A percentile compares a stretch with the other conserved stretches of the same genome.
These are phyloP conservation scores for Agriopis leucophaearia DNA, from an alignment of 2,888 invertebrate genomes.

Conservation along the genomic window DNA sequence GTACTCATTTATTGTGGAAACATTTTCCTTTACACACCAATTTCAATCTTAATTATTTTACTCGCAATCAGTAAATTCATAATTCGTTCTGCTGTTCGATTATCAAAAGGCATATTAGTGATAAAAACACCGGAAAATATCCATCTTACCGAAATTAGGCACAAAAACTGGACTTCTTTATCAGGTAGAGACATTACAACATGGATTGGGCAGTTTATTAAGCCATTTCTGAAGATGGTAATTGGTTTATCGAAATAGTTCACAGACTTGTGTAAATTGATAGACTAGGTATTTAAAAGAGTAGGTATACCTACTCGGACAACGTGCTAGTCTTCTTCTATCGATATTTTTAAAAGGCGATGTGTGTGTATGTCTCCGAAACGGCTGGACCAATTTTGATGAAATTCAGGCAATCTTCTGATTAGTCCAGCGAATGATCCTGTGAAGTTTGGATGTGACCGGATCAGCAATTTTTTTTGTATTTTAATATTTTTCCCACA, in stretches of 20 bases:
- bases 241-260: constrained; percentile 22
- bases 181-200: constrained; percentile 4
- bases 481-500: too few species aligned
- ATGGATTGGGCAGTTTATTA: constrained; percentile 12
- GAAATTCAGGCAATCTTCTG: too few species aligned
- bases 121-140: constrained; percentile 23
- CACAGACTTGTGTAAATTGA: constrained; percentile 8
- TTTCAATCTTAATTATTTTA: constrained; percentile 3
- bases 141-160: constrained; percentile 12
- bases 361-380: too few species aligned
- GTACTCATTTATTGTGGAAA: background rate
- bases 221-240: constrained; percentile 14
- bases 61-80: constrained; percentile 11
- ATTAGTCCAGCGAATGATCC: too few species aligned
- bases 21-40: background rate
- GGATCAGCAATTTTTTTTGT: too few species aligned
- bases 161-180: constrained; percentile 18
- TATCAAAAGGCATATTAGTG: constrained; percentile 5
- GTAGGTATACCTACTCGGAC: background rate
- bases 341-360: too few species aligned
- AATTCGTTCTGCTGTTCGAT: constrained; percentile 10
- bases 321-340: background rate
- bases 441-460: too few species aligned
- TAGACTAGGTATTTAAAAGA: constrained; percentile 9
- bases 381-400: too few species aligned